Evolutionary conservation across 2,113 vertebrate genomes (phyloP).

Genomic region (Peromyscus maniculatus): DNA sequence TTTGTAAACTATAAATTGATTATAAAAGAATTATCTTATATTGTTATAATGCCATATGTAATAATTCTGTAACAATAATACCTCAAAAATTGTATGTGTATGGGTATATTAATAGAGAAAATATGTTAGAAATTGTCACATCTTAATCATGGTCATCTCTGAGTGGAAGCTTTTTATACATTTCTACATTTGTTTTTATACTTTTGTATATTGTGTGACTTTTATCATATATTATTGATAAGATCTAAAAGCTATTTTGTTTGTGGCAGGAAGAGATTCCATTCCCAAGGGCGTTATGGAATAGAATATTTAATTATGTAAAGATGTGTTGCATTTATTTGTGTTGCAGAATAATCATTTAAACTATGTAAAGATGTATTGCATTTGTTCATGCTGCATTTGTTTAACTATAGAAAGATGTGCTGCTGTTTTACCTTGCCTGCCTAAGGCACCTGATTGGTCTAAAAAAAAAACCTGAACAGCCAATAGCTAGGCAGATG

Average conservation of each 20-base stretch:
- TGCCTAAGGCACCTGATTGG: background rate
- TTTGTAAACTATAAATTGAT: background rate
- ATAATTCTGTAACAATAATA: background rate
- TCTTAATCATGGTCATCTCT: background rate
- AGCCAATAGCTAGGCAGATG: background rate
- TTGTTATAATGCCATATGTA: background rate
- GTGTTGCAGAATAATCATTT: background rate
- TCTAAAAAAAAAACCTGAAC: background rate
- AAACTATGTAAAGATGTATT: background rate
- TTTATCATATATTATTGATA: background rate
- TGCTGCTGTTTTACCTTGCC: background rate
- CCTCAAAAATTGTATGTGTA: background rate
- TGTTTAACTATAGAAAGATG: background rate
- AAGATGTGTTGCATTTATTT: background rate
- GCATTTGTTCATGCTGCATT: too few relatives aligned
- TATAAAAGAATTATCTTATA: background rate
- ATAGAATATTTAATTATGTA: background rate
- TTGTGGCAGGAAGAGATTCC: background rate
- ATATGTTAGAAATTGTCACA: background rate
- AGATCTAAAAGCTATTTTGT: slow-evolving; percentile 5
- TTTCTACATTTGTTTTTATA: slow-evolving; percentile 40
- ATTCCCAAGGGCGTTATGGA: background rate
- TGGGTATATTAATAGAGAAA: slow-evolving; percentile 1
- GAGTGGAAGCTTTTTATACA: background rate
- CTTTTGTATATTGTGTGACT: background rate